phyloP scores from a whole-genome alignment of 2,797 vertebrate species.

The Lacerta agilis region DNA sequence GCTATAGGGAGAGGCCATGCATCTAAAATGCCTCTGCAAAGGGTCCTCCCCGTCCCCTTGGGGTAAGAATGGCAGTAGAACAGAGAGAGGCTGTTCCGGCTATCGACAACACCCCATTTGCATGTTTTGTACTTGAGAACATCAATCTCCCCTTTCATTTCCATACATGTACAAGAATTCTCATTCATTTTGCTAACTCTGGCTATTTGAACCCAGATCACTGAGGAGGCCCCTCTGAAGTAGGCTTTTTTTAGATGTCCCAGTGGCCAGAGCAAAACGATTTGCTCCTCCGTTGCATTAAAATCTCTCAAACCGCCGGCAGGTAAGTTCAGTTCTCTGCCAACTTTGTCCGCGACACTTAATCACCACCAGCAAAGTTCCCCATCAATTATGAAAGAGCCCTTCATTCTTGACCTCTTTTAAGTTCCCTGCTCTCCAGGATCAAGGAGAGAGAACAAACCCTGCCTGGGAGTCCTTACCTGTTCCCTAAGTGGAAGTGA shows the following conservation, averaged over 20 bases:
- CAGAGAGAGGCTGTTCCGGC: neutral
- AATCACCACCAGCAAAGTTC: neutral
- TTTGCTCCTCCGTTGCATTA: neutral
- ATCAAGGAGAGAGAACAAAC: slow-evolving; percentile 39
- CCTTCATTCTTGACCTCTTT: slow-evolving; percentile 61
- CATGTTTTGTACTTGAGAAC: neutral
- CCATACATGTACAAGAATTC: neutral
- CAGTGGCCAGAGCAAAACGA: neutral
- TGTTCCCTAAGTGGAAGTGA: slow-evolving; percentile 38
- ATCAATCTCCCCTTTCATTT: neutral
- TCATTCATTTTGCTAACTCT: neutral
- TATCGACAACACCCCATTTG: too few relatives aligned
- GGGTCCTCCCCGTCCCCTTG: neutral
- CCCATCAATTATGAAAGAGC: slow-evolving; percentile 39
- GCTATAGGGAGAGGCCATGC: too few relatives aligned
- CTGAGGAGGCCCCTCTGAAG: neutral
- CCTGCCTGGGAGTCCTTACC: slow-evolving; percentile 15
- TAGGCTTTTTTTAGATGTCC: neutral
- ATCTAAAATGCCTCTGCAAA: neutral
- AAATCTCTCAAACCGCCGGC: neutral
- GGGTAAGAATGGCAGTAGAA: neutral
- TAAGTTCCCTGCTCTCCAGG: slow-evolving; percentile 31
- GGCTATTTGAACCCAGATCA: neutral
- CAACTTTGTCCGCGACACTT: slow-evolving; percentile 21
- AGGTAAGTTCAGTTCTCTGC: slow-evolving; percentile 2